A percentile compares a stretch with the other conserved stretches of the same genome.
These are phyloP conservation scores for Phylloscopus whistleri DNA, from an alignment of 2,113 vertebrate genomes.

Conservation along the genomic window DNA sequence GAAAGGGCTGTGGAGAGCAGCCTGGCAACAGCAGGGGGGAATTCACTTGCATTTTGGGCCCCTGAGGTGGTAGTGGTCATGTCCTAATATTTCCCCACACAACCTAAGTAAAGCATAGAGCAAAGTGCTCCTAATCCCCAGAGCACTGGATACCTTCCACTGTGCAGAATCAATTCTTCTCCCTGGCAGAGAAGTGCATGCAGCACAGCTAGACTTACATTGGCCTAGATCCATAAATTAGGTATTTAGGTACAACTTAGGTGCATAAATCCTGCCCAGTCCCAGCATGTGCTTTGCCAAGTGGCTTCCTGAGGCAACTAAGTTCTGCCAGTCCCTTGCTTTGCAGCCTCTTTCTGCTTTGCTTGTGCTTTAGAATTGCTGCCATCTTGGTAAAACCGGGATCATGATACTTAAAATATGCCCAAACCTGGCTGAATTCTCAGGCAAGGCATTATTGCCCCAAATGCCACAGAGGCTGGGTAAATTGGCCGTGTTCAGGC, in stretches of 20 bases:
- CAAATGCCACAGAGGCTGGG: background rate
- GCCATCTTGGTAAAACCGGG: background rate
- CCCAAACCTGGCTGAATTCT: background rate
- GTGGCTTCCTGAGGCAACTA: background rate
- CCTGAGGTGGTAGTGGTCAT: background rate
- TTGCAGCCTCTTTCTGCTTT: background rate
- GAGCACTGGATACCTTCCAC: background rate
- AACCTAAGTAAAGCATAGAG: background rate
- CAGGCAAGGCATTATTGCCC: background rate
- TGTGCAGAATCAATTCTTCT: background rate
- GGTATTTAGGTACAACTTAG: background rate
- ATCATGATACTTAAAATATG: fast-evolving
- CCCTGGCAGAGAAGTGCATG: background rate
- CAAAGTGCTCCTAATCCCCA: background rate
- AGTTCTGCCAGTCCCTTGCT: background rate
- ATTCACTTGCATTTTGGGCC: background rate
- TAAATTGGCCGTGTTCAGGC: fast-evolving
- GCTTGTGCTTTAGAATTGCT: background rate
- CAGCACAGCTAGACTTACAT: background rate
- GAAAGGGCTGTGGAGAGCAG: background rate
- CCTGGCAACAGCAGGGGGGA: background rate
- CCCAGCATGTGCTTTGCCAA: background rate
- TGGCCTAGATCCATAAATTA: background rate
- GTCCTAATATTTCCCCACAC: background rate
- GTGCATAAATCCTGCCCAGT: background rate